Percentiles rank a stretch among this genome's conserved stretches.
These are phyloP conservation scores for Hormiphora californensis DNA, from an alignment of 37 sponge, comb jelly and placozoan species.

Conservation along the genomic window DNA sequence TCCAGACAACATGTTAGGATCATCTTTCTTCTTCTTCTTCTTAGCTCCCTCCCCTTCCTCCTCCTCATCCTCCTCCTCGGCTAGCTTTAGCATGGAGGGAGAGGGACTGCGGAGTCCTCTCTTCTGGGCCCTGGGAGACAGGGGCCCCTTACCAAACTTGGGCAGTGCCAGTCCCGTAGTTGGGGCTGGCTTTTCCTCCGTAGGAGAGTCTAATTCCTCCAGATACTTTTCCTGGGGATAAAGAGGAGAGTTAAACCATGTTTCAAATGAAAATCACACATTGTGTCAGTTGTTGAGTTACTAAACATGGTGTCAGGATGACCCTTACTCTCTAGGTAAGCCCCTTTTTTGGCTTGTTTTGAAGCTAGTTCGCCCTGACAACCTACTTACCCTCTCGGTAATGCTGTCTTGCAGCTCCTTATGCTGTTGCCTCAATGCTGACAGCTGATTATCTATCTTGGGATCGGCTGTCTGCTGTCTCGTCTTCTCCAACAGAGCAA, in stretches of 20 bases:
- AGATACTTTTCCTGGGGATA: background rate
- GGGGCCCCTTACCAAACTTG: background rate
- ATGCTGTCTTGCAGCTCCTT: conserved; percentile 5
- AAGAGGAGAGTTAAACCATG: background rate
- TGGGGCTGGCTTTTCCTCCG: background rate
- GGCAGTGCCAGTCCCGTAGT: background rate
- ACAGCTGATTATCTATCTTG: conserved; percentile 26
- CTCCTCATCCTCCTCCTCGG: background rate
- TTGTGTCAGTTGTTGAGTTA: too few relatives aligned
- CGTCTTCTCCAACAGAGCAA: conserved; percentile 52
- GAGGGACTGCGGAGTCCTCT: background rate
- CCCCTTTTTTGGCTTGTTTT: too few relatives aligned
- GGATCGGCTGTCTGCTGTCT: background rate
- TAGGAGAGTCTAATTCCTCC: background rate
- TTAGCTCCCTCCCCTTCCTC: background rate
- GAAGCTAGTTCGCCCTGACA: too few relatives aligned
- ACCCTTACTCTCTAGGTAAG: too few relatives aligned
- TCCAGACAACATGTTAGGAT: too few relatives aligned
- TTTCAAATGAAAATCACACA: too few relatives aligned
- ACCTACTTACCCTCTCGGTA: background rate
- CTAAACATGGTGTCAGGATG: too few relatives aligned
- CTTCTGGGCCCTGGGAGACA: background rate
- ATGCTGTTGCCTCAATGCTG: conserved; percentile 30
- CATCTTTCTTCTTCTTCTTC: conserved; percentile 1
- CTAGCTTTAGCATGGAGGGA: background rate